Evolutionary conservation across 2,888 invertebrate genomes (phyloP).

Genomic region (Andrena hattorfiana): DNA sequence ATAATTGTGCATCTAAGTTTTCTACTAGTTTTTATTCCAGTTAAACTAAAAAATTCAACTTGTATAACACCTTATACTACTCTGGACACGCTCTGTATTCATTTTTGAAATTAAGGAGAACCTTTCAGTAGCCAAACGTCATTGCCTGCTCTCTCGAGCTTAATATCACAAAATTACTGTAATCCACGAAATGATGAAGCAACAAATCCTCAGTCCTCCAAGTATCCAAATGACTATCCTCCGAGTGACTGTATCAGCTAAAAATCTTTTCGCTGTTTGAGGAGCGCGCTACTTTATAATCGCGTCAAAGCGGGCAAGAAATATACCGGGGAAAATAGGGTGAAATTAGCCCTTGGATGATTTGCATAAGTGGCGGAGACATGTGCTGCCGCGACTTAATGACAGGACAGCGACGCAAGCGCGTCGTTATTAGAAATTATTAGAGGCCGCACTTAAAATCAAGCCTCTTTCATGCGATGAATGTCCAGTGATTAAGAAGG

Average conservation of each 20-base stretch:
- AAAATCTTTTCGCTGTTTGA: background rate
- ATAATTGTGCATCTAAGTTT: background rate
- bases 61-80: background rate
- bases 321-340: constrained; percentile 47
- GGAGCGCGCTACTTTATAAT: constrained; percentile 30
- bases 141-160: background rate
- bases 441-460: constrained; percentile 83
- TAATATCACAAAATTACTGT: background rate
- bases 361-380: constrained; percentile 80
- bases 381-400: constrained; percentile 53
- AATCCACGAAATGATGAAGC: background rate
- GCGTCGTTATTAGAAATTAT: constrained; percentile 83
- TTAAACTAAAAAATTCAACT: background rate
- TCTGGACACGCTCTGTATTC: background rate
- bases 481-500: constrained; percentile 82
- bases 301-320: constrained; percentile 2
- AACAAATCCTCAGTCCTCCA: background rate
- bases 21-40: background rate
- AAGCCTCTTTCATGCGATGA: constrained; percentile 84
- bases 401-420: constrained; percentile 66
- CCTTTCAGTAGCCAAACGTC: background rate
- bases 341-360: constrained; percentile 78
- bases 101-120: background rate
- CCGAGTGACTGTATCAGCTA: background rate
- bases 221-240: background rate